A percentile compares a stretch with the other conserved stretches of the same genome.
These are phyloP conservation scores for Spatulosminthurus flaviceps DNA, from an alignment of 2,888 invertebrate genomes.

Conservation along the genomic window DNA sequence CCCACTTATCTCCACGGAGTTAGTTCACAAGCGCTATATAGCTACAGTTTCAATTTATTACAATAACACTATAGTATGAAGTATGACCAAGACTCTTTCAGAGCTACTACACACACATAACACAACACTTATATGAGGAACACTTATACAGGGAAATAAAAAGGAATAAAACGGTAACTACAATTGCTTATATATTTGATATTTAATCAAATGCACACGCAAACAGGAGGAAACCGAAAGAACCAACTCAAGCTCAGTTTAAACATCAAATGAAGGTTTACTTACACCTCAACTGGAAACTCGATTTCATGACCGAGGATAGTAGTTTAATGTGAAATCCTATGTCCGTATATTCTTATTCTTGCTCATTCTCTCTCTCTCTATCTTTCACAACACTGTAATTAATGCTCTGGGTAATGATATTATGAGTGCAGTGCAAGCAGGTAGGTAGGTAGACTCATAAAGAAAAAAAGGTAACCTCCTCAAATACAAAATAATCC, in stretches of 20 bases:
- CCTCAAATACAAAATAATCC: conserved; percentile 34
- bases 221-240: conserved; percentile 18
- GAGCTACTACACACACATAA: too few relatives aligned
- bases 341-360: too few relatives aligned
- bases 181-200: not conserved
- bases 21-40: too few relatives aligned
- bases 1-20: too few relatives aligned
- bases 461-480: conserved; percentile 34
- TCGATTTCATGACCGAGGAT: conserved; percentile 45
- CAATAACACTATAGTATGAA: too few relatives aligned
- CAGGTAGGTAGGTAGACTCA: conserved; percentile 16
- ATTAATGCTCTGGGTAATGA: conserved; percentile 41
- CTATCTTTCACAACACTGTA: conserved; percentile 11
- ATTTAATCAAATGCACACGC: conserved; percentile 29
- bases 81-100: too few relatives aligned
- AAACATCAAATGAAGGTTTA: conserved; percentile 44
- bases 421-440: conserved; percentile 35
- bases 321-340: conserved; percentile 37
- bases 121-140: too few relatives aligned
- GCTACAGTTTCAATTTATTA: too few relatives aligned
- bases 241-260: conserved; percentile 29
- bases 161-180: conserved; percentile 39
- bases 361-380: not conserved
- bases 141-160: conserved; percentile 9
- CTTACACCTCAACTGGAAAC: conserved; percentile 44